phyloP scores from a whole-genome alignment of 2,113 vertebrate species.

The Calypte anna region DNA sequence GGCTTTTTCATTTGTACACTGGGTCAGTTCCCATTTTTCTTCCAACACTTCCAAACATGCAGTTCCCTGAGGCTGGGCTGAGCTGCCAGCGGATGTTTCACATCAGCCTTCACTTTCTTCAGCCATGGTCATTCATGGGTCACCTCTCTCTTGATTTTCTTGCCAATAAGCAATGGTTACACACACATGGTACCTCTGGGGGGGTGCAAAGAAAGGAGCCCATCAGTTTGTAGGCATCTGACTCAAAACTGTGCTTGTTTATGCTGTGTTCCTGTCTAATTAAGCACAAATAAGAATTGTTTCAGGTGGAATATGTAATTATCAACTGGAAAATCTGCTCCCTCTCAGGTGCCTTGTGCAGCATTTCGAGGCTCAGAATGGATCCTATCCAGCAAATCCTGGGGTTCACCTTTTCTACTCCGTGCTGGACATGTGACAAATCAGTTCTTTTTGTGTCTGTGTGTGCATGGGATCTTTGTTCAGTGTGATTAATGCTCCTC shows the following conservation, averaged over 20 bases:
- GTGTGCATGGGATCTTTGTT: slow-evolving; percentile 67
- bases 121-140: neutral
- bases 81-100: neutral
- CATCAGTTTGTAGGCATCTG: neutral
- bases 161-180: neutral
- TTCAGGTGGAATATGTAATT: slow-evolving; percentile 6
- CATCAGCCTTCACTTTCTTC: neutral
- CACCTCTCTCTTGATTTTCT: neutral
- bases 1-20: neutral
- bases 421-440: slow-evolving; percentile 16
- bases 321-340: slow-evolving; percentile 9
- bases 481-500: slow-evolving; percentile 54
- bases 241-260: neutral
- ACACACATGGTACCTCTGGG: neutral
- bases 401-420: slow-evolving; percentile 48
- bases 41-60: neutral
- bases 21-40: neutral
- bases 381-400: neutral
- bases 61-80: neutral
- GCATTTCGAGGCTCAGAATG: neutral
- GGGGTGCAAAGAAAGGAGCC: neutral
- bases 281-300: neutral
- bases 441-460: neutral
- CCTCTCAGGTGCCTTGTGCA: slow-evolving; percentile 19
- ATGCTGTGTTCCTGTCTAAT: neutral